phyloP scores from a whole-genome alignment of 64 coral and sea anemone genomes.

The Montipora efflorescens region DNA sequence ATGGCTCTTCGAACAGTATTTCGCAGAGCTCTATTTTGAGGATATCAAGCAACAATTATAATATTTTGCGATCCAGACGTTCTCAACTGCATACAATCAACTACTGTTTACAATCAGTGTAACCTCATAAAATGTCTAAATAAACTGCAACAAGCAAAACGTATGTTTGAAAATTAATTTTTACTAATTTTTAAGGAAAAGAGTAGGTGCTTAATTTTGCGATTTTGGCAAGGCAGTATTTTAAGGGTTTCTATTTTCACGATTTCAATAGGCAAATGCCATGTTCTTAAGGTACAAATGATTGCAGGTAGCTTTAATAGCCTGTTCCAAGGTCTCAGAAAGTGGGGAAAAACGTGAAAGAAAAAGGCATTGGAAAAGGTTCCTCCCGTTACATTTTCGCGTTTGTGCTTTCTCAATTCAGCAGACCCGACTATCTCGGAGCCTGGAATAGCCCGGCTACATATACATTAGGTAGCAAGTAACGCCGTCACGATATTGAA shows the following conservation, averaged over 20 bases:
- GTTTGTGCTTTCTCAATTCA: too few species aligned
- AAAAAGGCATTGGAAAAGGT: background rate
- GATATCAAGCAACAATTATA: constrained; percentile 9
- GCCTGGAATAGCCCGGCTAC: background rate
- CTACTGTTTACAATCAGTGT: background rate
- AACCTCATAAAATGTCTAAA: constrained; percentile 1
- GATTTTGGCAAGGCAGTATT: too few species aligned
- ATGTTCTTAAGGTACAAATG: too few species aligned
- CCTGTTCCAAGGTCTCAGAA: background rate
- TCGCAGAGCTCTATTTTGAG: background rate
- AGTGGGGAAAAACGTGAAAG: constrained; percentile 1
- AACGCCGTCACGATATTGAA: background rate
- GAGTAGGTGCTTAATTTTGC: too few species aligned
- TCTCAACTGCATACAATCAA: background rate
- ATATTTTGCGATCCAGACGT: background rate
- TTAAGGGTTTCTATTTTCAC: background rate
- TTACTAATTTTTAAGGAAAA: background rate
- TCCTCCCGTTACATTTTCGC: background rate
- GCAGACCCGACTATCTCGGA: background rate
- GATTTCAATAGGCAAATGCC: background rate
- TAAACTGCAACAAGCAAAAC: background rate
- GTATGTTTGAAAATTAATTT: background rate
- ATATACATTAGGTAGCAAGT: background rate
- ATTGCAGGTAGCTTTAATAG: too few species aligned
- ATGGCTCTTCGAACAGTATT: background rate